A percentile compares a stretch with the other conserved stretches of the same genome.
These are phyloP conservation scores for Aporrectodea caliginosa DNA, from an alignment of 1,140 invertebrate species.

Conservation along the genomic window DNA sequence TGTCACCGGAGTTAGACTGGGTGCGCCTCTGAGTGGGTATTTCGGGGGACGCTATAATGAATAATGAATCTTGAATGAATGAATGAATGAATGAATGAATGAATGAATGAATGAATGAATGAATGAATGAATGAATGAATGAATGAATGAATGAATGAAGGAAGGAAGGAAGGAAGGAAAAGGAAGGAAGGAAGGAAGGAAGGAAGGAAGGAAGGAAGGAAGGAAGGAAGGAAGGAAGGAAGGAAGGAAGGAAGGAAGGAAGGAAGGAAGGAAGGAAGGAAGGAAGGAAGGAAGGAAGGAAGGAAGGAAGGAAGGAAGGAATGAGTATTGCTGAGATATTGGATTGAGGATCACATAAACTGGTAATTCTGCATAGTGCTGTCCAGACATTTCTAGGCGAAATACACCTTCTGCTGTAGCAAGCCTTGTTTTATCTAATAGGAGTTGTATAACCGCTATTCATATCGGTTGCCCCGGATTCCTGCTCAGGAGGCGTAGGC, in stretches of 20 bases:
- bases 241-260: background rate
- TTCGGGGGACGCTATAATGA: too few relatives aligned
- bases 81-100: background rate
- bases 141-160: background rate
- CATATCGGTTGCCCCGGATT: too few relatives aligned
- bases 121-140: background rate
- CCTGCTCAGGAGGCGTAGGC: background rate
- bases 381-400: too few relatives aligned
- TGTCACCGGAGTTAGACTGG: too few relatives aligned
- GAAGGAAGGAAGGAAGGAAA: background rate
- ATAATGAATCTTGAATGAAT: too few relatives aligned
- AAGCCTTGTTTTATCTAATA: too few relatives aligned
- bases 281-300: constrained; percentile 1
- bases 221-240: background rate
- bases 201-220: constrained; percentile 1
- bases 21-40: too few relatives aligned
- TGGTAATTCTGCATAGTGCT: too few relatives aligned
- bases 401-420: too few relatives aligned
- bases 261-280: background rate
- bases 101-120: background rate
- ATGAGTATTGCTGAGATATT: too few relatives aligned
- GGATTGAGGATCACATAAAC: too few relatives aligned
- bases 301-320: background rate
- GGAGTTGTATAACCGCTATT: too few relatives aligned
- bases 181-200: constrained; percentile 1